A percentile compares a stretch with the other conserved stretches of the same genome.
Conservation (phyloP, 2,797 vertebrate genomes). For the Delichon dasypus region DNA sequence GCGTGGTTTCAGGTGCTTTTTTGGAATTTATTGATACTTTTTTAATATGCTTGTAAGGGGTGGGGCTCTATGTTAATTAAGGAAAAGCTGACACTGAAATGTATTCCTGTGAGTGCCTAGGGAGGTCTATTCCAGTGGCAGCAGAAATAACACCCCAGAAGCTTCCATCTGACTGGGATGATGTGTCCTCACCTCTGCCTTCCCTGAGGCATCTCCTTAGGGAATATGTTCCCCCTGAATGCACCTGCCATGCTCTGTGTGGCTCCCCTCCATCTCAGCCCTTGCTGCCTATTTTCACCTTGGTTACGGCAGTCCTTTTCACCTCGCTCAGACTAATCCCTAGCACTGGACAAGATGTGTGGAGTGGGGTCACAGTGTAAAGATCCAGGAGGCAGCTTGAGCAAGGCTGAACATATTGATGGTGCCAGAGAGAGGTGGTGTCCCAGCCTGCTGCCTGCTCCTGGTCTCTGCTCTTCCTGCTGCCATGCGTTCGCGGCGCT, state of each 20-base stretch:
- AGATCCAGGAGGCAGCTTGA: background rate
- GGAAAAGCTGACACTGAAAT: background rate
- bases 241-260: background rate
- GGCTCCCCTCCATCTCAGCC: background rate
- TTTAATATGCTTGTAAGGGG: background rate
- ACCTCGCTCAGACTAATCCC: background rate
- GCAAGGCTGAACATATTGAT: background rate
- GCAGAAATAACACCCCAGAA: background rate
- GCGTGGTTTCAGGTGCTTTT: background rate
- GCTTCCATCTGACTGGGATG: background rate
- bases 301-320: background rate
- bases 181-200: background rate
- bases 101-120: background rate
- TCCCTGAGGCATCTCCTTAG: background rate
- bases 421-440: background rate
- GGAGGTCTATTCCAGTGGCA: background rate
- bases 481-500: accelerated
- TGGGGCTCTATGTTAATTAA: background rate
- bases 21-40: background rate
- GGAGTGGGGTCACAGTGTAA: accelerated
- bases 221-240: background rate
- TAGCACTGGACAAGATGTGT: background rate
- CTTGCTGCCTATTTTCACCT: background rate
- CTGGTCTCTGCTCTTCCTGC: background rate
- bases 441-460: conserved; percentile 5